Evolutionary conservation across 1,140 invertebrate species (phyloP).

Genomic region (Zaprionus vittiger): DNA sequence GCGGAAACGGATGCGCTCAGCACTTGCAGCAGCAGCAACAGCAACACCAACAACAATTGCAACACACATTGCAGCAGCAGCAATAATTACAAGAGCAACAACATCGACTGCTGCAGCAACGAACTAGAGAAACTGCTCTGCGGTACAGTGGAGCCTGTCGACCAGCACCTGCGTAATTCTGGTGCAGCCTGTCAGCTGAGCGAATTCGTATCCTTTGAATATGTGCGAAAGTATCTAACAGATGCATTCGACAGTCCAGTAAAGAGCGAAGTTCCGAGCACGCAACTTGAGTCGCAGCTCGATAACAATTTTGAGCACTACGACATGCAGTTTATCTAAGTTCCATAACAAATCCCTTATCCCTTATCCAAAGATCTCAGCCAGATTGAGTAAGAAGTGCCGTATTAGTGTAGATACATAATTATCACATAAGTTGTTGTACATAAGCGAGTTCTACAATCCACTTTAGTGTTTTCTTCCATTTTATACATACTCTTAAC

Average conservation of each 20-base stretch:
- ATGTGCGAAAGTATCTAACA: constrained; percentile 79
- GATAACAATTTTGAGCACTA: constrained; percentile 76
- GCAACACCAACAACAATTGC: constrained; percentile 41
- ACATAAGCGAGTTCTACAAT: constrained; percentile 28
- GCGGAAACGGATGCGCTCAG: constrained; percentile 69
- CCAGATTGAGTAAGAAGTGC: constrained; percentile 45
- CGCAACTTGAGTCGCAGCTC: constrained; percentile 58
- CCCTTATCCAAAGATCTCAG: constrained; percentile 70
- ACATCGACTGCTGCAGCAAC: constrained; percentile 42
- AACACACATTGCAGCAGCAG: constrained; percentile 46
- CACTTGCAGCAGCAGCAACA: constrained; percentile 61
- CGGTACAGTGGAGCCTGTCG: constrained; percentile 1
- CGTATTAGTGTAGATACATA: too few species aligned
- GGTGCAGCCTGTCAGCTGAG: constrained; percentile 49
- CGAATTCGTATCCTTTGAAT: constrained; percentile 83
- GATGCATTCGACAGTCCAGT: constrained; percentile 60
- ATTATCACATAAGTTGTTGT: constrained; percentile 18
- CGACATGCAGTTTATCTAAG: constrained; percentile 70
- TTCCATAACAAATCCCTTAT: constrained; percentile 16
- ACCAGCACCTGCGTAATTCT: background rate
- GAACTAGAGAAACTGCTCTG: constrained; percentile 74
- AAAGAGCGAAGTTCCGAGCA: constrained; percentile 45
- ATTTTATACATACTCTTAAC: background rate
- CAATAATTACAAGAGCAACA: constrained; percentile 28
- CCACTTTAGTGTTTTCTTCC: background rate